Percentiles rank a stretch among this genome's conserved stretches.
phyloP scores from a whole-genome alignment of 1,140 invertebrate species.

The Dermatophagoides farinae region DNA sequence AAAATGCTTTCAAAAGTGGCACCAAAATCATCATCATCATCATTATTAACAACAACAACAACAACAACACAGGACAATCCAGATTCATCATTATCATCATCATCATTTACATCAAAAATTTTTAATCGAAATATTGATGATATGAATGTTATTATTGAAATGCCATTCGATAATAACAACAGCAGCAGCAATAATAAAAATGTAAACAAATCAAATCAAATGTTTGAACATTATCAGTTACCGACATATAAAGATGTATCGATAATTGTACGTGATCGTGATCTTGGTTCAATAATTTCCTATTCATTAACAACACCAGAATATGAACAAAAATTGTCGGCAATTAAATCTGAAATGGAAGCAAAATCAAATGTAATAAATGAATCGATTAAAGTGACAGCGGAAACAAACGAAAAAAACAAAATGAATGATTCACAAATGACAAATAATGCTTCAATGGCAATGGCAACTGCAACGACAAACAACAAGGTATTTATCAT shows the following conservation, averaged over 20 bases:
- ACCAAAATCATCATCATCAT: background rate
- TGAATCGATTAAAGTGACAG: background rate
- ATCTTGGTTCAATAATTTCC: constrained; percentile 72
- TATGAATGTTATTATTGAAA: constrained; percentile 27
- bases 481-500: background rate
- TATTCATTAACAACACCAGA: constrained; percentile 51
- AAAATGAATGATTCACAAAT: background rate
- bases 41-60: background rate
- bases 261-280: constrained; percentile 56
- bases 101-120: background rate
- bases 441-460: background rate
- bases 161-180: constrained; percentile 29
- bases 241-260: constrained; percentile 37
- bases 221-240: constrained; percentile 39
- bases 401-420: background rate
- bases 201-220: background rate
- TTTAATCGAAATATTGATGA: background rate
- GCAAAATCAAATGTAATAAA: background rate
- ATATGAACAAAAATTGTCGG: constrained; percentile 40
- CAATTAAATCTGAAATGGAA: constrained; percentile 21
- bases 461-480: background rate
- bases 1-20: background rate
- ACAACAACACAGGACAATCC: background rate
- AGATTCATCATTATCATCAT: background rate
- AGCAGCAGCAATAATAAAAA: no score